These are phyloP conservation scores for Dipodomys stephensi DNA, from an alignment of 2,113 vertebrate genomes.

Conservation along the genomic window DNA sequence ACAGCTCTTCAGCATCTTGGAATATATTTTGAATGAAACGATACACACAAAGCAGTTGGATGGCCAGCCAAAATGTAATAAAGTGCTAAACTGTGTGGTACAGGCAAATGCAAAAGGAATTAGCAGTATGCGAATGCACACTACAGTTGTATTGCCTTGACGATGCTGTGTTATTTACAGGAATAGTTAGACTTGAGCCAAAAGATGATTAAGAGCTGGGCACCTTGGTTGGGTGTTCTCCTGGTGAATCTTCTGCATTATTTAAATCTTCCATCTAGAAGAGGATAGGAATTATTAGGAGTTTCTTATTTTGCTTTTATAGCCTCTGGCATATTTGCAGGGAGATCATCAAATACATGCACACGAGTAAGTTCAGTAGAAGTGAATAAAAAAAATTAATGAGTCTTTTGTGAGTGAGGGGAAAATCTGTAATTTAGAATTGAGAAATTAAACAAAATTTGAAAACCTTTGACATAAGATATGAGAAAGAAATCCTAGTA, in stretches of 20 bases:
- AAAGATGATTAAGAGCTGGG: slow-evolving; percentile 72
- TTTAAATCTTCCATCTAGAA: slow-evolving; percentile 60
- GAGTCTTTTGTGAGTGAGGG: neutral
- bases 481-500: neutral
- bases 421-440: neutral
- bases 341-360: slow-evolving; percentile 10
- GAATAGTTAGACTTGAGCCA: slow-evolving; percentile 70
- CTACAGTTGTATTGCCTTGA: slow-evolving; percentile 26
- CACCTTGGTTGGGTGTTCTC: slow-evolving; percentile 57
- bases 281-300: slow-evolving; percentile 30
- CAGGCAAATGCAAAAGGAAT: slow-evolving; percentile 71
- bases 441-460: slow-evolving; percentile 36
- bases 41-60: neutral
- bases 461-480: neutral
- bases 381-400: neutral
- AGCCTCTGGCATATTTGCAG: slow-evolving; percentile 44
- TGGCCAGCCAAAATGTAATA: slow-evolving; percentile 67
- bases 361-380: slow-evolving; percentile 34
- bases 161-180: slow-evolving; percentile 67
- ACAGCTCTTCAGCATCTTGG: neutral
- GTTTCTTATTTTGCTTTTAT: slow-evolving; percentile 50
- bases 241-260: slow-evolving; percentile 56
- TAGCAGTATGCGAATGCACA: slow-evolving; percentile 67
- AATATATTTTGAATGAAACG: slow-evolving; percentile 61
- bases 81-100: slow-evolving; percentile 77